Base-by-base conservation (phyloP, 2,113 vertebrate species). In the Alaudala cheleensis region DNA sequence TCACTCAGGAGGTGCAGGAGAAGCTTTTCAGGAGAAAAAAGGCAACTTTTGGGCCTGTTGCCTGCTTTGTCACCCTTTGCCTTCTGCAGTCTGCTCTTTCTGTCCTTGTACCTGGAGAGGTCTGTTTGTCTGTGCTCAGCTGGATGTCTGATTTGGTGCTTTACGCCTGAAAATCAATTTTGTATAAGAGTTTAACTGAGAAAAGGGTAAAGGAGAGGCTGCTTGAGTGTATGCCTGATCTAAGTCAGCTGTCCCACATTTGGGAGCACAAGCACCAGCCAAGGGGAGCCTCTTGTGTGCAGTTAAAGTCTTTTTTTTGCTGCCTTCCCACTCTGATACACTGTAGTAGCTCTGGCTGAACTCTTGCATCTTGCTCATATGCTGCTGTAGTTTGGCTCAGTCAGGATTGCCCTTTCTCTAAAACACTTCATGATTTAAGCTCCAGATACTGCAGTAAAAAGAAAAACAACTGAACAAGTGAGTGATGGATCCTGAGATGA, bases 401-500 rank as follows among this genome's bases (percentile, higher is more conserved):
- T 39, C 21, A 42, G 72, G n/a, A 26, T 23, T 70, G 60, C 24
- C 56, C 44, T 66, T 73, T 81, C 31, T 66, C 31, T 66, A 1
- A 69, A 72, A 31, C 9, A 70, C 54, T 28, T 91, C 34, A 61
- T 72, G 69, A 83, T 70, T 54, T 84, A 83, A 92, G 60, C 64
- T 81, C 65, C 77, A 86, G 81, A 89, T 58, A 70, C 49, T 73
- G 67, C 34, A 74, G n/a, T 40, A 58, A 81, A 86, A 90, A 60
- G 39, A n/a, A 92, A 92, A 93, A 73, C 70, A 92, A 93, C 58
- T 20, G 54, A 90, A 72, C 54, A 91, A 92, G 65, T 0, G 4
- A 77, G 79, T 78, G 90, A 92, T 88, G 67, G 77, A 78, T 88
- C 56, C 56, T 22, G n/a, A 85, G 91, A 96, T 96, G 93, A 96